These are phyloP conservation scores for Thalassarche chlororhynchos DNA, from an alignment of 2,113 vertebrate species.

Conservation along the genomic window DNA sequence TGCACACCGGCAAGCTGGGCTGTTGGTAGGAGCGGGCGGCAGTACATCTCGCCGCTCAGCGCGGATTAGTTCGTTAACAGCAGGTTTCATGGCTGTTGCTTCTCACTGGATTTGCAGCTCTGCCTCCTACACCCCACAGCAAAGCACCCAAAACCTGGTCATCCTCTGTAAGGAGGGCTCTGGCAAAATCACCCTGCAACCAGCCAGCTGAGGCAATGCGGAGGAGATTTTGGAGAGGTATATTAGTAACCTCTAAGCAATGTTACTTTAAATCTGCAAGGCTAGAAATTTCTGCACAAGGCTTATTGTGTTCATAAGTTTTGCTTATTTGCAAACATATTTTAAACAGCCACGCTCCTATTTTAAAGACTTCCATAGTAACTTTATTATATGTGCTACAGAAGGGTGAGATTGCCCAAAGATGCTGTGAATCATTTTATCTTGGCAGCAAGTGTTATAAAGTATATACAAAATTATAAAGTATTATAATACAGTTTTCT, in stretches of 20 bases:
- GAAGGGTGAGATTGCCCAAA: background rate
- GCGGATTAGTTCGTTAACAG: background rate
- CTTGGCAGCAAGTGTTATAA: background rate
- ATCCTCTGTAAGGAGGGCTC: background rate
- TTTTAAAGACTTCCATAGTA: background rate
- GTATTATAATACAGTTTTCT: background rate
- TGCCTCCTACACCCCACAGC: background rate
- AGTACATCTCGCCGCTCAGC: background rate
- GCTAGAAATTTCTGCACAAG: background rate
- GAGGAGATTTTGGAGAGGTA: background rate
- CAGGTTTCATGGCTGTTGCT: background rate
- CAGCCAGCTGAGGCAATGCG: background rate
- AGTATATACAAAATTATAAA: background rate
- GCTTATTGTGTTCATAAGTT: background rate
- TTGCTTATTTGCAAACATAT: background rate
- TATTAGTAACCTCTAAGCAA: background rate
- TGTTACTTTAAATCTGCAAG: background rate
- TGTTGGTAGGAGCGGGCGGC: accelerated
- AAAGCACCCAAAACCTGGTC: background rate
- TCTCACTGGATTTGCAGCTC: background rate
- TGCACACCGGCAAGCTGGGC: background rate
- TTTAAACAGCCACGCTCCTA: background rate
- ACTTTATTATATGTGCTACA: background rate
- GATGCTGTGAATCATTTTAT: background rate
- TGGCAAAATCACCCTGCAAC: background rate